Base-by-base conservation (phyloP, 2,797 vertebrate species). In the Rhynchotus rufescens region DNA sequence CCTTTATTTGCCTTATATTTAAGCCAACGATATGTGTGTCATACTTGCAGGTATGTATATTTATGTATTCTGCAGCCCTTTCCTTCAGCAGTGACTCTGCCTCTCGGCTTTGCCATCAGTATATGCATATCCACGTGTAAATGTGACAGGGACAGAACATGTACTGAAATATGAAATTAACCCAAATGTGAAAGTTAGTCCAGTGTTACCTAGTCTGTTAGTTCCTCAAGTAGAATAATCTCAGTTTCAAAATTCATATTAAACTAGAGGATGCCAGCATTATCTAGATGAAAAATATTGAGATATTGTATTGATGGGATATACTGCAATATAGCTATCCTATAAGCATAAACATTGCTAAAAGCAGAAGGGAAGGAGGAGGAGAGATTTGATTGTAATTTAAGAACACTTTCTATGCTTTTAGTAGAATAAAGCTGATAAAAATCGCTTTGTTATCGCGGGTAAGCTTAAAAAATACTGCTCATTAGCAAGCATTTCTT, bases 1-100 rank as follows among this genome's bases (percentile, higher is more conserved):
- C n/a, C 68, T 72, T 84, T 75, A 54, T 59, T 47, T 84, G 40
- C 60, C 21, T 80, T 72, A 73, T 77, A 57, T 34, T 92, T 68
- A 47, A 91, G 25, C 10, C n/a, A 30, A 8, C 51, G 32, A 9
- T 6, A 26, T 3, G 54, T 38, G 79, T 81, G 64, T 3, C 22
- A 54, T 6, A 69, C 20, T n/a, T 21, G 42, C 5, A 80, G 61
- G 34, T 20, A 34, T 0, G 4, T 8, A 60, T 32, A 32, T 42
- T 45, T 23, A 7, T 2, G 36, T 30, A 68, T n/a, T 80, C 86
- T 49, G 57, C 57, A 86, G 61, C 44, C 34, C 59, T 52, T n/a
- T 19, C 73, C 57, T 61, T 74, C 61, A 11, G 12, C 52, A 40
- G 2, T 12, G 23, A n/a, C 77, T 69, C 78, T 76, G 57, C 30